These are phyloP conservation scores for Thysanoteuthis rhombus DNA, from an alignment of 2,888 invertebrate species.

Conservation along the genomic window DNA sequence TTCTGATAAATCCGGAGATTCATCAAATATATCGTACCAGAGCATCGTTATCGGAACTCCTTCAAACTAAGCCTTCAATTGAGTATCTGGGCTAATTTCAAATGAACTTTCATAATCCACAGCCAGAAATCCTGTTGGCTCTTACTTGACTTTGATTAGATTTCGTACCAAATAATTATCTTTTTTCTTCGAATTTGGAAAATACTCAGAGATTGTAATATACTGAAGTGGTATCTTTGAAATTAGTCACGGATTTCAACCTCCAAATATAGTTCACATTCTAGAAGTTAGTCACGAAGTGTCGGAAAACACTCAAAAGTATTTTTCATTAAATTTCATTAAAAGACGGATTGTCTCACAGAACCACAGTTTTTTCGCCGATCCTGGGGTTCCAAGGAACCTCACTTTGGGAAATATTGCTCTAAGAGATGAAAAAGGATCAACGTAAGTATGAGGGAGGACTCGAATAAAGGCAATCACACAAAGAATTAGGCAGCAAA, in stretches of 20 bases:
- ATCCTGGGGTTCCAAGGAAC: no score
- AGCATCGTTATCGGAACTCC: not conserved
- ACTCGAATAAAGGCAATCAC: no score
- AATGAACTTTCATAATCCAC: not conserved
- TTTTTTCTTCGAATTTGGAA: not conserved
- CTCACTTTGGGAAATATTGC: no score
- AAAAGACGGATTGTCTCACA: no score
- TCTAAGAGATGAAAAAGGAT: no score
- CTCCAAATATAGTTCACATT: not conserved
- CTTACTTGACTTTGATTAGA: not conserved
- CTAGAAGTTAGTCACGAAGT: not conserved
- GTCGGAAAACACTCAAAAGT: not conserved
- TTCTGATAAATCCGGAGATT: not conserved
- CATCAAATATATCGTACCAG: not conserved
- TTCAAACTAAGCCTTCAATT: not conserved
- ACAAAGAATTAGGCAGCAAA: no score
- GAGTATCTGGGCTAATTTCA: not conserved
- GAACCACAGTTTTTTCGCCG: no score
- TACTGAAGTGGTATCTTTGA: not conserved
- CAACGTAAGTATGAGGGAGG: no score
- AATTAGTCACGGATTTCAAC: not conserved
- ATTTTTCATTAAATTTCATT: no score
- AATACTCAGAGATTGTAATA: not conserved
- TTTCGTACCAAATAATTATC: not conserved
- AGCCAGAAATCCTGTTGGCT: not conserved